Evolutionary conservation across 2,113 vertebrate species (phyloP).

Genomic region (Microcebus jonahi): DNA sequence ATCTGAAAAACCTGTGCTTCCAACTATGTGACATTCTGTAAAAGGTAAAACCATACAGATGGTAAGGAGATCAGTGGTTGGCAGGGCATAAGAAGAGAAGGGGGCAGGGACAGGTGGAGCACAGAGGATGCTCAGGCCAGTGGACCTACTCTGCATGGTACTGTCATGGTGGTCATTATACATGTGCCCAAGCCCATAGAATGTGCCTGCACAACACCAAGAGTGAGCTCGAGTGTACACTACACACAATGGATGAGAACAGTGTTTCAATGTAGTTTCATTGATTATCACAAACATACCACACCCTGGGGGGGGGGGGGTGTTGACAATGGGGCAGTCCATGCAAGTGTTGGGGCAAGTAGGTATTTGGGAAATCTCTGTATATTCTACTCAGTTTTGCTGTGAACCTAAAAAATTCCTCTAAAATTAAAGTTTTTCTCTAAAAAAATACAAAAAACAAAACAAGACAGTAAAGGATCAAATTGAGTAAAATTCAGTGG

Average conservation of each 20-base stretch:
- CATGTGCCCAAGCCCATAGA: background rate
- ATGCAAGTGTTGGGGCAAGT: too few relatives aligned
- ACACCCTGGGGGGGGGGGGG: too few relatives aligned
- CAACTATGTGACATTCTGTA: background rate
- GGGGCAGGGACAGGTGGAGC: background rate
- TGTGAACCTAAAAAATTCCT: background rate
- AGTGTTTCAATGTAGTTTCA: accelerated
- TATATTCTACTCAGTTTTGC: background rate
- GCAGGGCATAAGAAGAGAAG: too few relatives aligned
- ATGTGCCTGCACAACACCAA: too few relatives aligned
- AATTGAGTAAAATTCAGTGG: background rate
- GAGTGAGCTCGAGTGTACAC: accelerated
- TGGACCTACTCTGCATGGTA: background rate
- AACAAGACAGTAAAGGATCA: background rate
- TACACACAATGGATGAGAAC: too few relatives aligned
- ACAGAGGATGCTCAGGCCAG: too few relatives aligned
- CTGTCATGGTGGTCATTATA: too few relatives aligned
- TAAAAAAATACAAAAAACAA: background rate
- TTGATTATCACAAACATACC: too few relatives aligned
- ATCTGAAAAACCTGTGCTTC: background rate
- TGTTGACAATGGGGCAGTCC: accelerated
- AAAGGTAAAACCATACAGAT: background rate
- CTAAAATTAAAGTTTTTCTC: background rate
- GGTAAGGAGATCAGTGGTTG: too few relatives aligned
- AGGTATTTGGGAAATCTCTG: background rate